Base-by-base conservation (phyloP, 2,113 vertebrate species). In the Eudyptes chrysolophus region DNA sequence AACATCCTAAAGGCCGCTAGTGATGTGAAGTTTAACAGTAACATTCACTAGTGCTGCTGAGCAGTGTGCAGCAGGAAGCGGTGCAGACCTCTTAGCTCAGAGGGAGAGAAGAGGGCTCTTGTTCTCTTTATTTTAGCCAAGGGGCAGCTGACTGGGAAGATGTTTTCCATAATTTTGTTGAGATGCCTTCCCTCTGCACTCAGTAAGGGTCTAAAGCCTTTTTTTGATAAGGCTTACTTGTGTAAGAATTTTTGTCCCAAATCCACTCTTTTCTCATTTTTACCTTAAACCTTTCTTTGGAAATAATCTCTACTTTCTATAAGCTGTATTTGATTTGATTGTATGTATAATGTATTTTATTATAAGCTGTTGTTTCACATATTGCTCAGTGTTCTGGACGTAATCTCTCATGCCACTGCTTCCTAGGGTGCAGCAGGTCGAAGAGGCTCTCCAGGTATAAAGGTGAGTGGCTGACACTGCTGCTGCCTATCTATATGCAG, bases 381-480 rank as follows among this genome's bases (percentile, higher is more conserved):
- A 10, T 22, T 68, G 19, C 15, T 54, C 6, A 24, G 36, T 82
- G 36, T 83, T 94, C 46, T 66, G 78, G 17, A 51, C 52, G 14
- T 72, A 87, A 90, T 72, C 15, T 62, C 24, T 83, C 32, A 68
- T 97, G 13, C 38, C 12, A 49, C 78, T 89, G 21, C 16, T 90
- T 94, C 51, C 38, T 93, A 98, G 98, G 98, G 97, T 48, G 80
- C 93, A 88, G 65, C 70, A 91, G 98, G 98, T 94, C 95, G 86
- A 92, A 81, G 32, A 90, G 98, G 98, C 52, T 80, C 52, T 79
- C 93, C 91, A 90, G 98, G 98, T 32, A 7, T 93, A 80, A 96
- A 98, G 97, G 98, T 98, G 80, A 97, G 98, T 97, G 65, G 21
- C 49, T 84, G 48, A 29, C 38, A 26, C 44, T 79, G 52, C 40